Conservation (phyloP, 2,113 vertebrate species). For the Trichechus manatus region DNA sequence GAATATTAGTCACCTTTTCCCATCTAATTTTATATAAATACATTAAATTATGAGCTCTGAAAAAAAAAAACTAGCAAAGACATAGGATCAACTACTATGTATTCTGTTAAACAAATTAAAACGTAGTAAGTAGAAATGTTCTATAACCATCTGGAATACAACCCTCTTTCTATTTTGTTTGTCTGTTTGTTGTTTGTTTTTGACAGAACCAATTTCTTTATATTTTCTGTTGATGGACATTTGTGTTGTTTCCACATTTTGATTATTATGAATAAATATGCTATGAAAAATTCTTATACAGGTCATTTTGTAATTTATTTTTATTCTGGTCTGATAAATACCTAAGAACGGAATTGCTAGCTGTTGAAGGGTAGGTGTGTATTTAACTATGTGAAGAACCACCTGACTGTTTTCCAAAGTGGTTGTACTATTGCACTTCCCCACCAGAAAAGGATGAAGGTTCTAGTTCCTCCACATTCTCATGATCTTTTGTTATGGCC, state of each 20-base stretch:
- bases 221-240: not conserved
- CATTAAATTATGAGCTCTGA: constrained; percentile 62
- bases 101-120: constrained; percentile 77
- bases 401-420: too few species aligned
- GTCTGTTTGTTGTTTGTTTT: not conserved
- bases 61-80: constrained; percentile 49
- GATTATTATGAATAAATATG: not conserved
- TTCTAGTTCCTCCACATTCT: too few species aligned
- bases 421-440: too few species aligned
- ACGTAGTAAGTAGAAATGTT: constrained; percentile 51
- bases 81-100: constrained; percentile 61
- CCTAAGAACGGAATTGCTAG: not conserved
- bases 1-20: constrained; percentile 58
- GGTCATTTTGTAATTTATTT: not conserved
- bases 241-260: not conserved
- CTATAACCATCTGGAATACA: not conserved
- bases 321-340: not conserved
- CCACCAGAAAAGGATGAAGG: too few species aligned
- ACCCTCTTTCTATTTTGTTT: not conserved
- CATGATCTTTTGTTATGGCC: too few species aligned
- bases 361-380: not conserved
- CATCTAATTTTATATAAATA: constrained; percentile 71
- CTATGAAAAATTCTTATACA: not conserved
- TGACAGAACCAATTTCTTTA: not conserved
- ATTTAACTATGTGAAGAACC: too few species aligned